These are phyloP conservation scores for Rhynchonycteris naso DNA, from an alignment of 2,797 vertebrate species.

Conservation along the genomic window DNA sequence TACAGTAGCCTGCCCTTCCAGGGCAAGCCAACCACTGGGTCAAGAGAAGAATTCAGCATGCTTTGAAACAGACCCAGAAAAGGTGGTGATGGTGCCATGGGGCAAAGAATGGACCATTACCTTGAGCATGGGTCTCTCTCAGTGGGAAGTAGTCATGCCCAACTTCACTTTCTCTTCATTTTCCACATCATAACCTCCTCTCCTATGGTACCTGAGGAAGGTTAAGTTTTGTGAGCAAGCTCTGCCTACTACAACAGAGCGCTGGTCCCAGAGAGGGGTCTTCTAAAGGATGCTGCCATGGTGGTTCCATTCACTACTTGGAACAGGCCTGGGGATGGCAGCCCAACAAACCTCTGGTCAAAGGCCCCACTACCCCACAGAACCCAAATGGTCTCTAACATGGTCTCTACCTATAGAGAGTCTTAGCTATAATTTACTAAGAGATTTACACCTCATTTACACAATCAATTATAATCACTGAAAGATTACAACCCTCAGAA, in stretches of 20 bases:
- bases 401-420: neutral
- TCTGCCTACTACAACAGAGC: neutral
- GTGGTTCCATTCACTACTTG: neutral
- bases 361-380: neutral
- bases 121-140: conserved; percentile 85
- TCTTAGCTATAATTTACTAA: conserved; percentile 13
- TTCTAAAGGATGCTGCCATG: neutral
- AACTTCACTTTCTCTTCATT: conserved; percentile 98
- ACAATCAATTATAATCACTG: neutral
- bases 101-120: conserved; percentile 74
- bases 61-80: conserved; percentile 7
- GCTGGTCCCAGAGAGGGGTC: neutral
- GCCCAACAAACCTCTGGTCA: neutral
- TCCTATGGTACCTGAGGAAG: conserved; percentile 94
- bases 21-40: neutral
- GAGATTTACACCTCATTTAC: neutral
- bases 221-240: conserved; percentile 64
- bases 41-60: conserved; percentile 27
- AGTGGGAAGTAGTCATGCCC: conserved; percentile 93
- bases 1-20: neutral
- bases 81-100: neutral
- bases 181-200: conserved; percentile 96
- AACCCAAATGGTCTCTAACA: neutral
- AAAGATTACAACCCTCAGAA: neutral
- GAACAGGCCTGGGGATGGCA: neutral